A percentile compares a stretch with the other conserved stretches of the same genome.
phyloP scores from a whole-genome alignment of 2,113 vertebrate genomes.

The Indri indri region DNA sequence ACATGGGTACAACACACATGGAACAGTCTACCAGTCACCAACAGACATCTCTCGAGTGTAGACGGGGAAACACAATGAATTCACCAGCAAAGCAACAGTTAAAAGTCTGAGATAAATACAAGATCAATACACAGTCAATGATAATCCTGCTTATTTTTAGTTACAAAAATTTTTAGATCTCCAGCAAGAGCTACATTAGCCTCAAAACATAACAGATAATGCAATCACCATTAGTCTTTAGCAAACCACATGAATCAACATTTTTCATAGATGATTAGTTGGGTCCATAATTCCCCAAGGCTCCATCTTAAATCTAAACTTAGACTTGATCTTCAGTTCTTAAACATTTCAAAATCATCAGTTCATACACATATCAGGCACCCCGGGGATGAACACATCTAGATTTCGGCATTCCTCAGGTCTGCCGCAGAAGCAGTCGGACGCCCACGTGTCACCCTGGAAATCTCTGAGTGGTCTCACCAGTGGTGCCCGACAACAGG shows the following conservation, averaged over 20 bases:
- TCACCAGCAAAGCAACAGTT: not conserved
- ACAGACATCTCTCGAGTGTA: not conserved
- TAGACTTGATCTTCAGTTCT: not conserved
- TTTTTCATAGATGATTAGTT: not conserved
- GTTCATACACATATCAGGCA: not conserved
- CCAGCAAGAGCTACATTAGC: constrained; percentile 34
- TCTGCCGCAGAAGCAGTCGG: not conserved
- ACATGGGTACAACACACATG: constrained; percentile 30
- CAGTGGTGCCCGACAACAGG: not conserved
- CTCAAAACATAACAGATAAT: not conserved
- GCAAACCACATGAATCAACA: not conserved
- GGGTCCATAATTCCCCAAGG: not conserved
- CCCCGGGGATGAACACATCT: not conserved
- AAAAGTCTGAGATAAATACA: not conserved
- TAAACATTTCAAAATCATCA: not conserved
- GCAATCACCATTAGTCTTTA: not conserved
- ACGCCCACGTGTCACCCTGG: not conserved
- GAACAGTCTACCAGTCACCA: constrained; percentile 24
- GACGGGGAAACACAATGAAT: not conserved
- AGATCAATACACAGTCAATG: not conserved
- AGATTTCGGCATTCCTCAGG: not conserved
- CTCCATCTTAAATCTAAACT: not conserved
- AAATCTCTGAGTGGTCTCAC: not conserved
- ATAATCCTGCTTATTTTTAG: not conserved
- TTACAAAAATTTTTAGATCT: constrained; percentile 70